A percentile compares a stretch with the other conserved stretches of the same genome.
Evolutionary conservation across 2,888 invertebrate genomes (phyloP).

Genomic region (Drosophila ustulata): DNA sequence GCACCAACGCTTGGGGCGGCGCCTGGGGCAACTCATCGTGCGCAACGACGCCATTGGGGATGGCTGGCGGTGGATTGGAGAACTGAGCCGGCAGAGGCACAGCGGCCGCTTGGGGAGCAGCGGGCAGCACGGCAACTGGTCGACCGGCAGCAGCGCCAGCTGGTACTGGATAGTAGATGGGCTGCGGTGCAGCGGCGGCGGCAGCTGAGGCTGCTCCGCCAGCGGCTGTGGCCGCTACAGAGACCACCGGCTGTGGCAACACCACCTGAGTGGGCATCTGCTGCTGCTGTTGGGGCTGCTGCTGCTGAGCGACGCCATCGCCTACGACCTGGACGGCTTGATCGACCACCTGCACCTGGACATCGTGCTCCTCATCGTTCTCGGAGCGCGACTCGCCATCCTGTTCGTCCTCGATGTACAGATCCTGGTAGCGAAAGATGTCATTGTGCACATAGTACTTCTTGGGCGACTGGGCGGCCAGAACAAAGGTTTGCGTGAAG

Average conservation of each 20-base stretch:
- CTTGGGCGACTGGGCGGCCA: slow-evolving; percentile 97
- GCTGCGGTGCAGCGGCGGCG: slow-evolving; percentile 35
- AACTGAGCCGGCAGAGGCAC: slow-evolving; percentile 80
- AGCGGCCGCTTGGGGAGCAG: slow-evolving; percentile 70
- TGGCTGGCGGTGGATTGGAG: slow-evolving; percentile 73
- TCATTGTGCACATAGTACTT: slow-evolving; percentile 99
- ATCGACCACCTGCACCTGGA: slow-evolving; percentile 70
- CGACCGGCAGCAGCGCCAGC: slow-evolving; percentile 77
- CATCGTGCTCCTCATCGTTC: slow-evolving; percentile 84
- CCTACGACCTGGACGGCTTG: slow-evolving; percentile 68
- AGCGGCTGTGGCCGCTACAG: slow-evolving; percentile 52
- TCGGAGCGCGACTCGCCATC: slow-evolving; percentile 84
- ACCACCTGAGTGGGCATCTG: slow-evolving; percentile 68
- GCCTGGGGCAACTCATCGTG: slow-evolving; percentile 84
- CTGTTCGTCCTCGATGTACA: slow-evolving; percentile 88
- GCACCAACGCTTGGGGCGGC: slow-evolving; percentile 84
- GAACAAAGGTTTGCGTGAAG: slow-evolving; percentile 98
- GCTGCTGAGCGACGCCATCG: slow-evolving; percentile 58
- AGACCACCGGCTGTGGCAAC: slow-evolving; percentile 66
- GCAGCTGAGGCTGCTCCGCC: slow-evolving; percentile 29
- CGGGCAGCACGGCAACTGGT: slow-evolving; percentile 79
- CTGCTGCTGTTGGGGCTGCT: slow-evolving; percentile 57
- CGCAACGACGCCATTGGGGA: slow-evolving; percentile 84
- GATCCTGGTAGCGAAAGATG: slow-evolving; percentile 98
- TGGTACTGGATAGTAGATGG: slow-evolving; percentile 83